Evolutionary conservation across 2,113 vertebrate genomes (phyloP), one percentile per base, ranked within the genome.

Genomic region (Atlantisia rogersi): DNA sequence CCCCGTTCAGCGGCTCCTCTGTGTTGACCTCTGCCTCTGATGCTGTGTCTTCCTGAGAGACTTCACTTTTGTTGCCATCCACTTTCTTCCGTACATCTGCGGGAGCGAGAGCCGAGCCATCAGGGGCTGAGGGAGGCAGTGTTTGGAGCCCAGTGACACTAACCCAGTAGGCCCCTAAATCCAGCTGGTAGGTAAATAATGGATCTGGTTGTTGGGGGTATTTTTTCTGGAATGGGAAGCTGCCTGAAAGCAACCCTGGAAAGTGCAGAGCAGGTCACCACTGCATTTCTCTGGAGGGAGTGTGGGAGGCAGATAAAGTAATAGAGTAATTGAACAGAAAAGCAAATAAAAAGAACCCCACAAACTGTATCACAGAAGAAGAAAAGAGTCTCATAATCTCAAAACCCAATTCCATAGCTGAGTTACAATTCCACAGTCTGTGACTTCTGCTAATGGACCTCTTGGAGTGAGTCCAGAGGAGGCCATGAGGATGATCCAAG

Each of bases 31-130:
- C 98, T 17, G 98, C 97, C 75, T 98, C 98, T 12, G 98, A 98
- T 2, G 98, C 96, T 1, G 98, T 98, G 90, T 99, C 98, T 32
- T 99, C 98, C 80, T 98, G 98, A 1, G 97, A 98, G 52, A 97
- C 71, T 40, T 98, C 96, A 0, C 97, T 97, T 80, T 97, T 95
- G 82, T 96, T 97, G 53, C 98, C 77, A 6, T 98, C 98, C 0
- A 74, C 86, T 91, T 98, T 99, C 97, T 98, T 98, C 63, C 98
- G 97, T n/a, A 98, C 96, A 94, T 98, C 98, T 99, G 97, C 1
- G 29, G 82, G 79, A 62, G 18, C 12, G 39, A 70, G 37, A 76
- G 82, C 19, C 69, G 55, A 55, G 58, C 10, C 82, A 2, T 39
- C 93, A 92, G 95, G 71, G 46, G 16, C 24, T 18, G 35, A 73